Conservation (phyloP, 2,797 vertebrate genomes). For the Pogoniulus pusillus region DNA sequence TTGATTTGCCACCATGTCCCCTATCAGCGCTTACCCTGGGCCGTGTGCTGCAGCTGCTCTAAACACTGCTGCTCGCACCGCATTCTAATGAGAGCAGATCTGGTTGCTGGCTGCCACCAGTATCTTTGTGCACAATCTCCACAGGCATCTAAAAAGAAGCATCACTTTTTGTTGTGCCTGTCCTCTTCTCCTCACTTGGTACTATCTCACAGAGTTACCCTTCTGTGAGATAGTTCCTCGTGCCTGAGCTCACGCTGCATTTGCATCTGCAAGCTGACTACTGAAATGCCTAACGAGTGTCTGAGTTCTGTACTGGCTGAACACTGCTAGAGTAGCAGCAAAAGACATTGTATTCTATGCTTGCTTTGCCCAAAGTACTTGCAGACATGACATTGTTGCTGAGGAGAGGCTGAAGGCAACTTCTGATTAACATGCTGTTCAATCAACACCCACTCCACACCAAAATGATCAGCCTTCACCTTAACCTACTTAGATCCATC, state of each 20-base stretch:
- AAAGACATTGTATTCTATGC: slow-evolving; percentile 54
- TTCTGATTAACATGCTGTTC: background rate
- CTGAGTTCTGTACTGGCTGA: slow-evolving; percentile 6
- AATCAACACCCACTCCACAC: slow-evolving; percentile 30
- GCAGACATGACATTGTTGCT: background rate
- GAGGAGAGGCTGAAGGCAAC: slow-evolving; percentile 10
- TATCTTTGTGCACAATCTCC: slow-evolving; percentile 1
- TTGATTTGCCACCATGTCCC: background rate
- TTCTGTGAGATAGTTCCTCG: background rate
- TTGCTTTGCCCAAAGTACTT: slow-evolving; percentile 20
- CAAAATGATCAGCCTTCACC: background rate
- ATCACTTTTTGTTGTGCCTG: slow-evolving; percentile 21
- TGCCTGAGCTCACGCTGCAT: background rate
- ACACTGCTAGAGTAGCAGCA: slow-evolving; percentile 15
- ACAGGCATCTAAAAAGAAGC: slow-evolving; percentile 35
- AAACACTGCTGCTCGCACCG: background rate
- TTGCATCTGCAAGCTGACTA: slow-evolving; percentile 47
- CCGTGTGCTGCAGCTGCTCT: slow-evolving; percentile 29
- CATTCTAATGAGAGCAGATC: background rate
- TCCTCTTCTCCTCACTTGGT: slow-evolving; percentile 11
- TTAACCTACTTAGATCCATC: background rate
- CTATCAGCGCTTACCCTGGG: background rate
- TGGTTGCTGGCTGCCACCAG: slow-evolving; percentile 11
- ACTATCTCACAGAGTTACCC: slow-evolving; percentile 15
- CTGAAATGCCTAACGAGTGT: slow-evolving; percentile 2